These are phyloP conservation scores for Siphonodentalium dalli DNA, from an alignment of 2,888 invertebrate genomes.

Conservation along the genomic window DNA sequence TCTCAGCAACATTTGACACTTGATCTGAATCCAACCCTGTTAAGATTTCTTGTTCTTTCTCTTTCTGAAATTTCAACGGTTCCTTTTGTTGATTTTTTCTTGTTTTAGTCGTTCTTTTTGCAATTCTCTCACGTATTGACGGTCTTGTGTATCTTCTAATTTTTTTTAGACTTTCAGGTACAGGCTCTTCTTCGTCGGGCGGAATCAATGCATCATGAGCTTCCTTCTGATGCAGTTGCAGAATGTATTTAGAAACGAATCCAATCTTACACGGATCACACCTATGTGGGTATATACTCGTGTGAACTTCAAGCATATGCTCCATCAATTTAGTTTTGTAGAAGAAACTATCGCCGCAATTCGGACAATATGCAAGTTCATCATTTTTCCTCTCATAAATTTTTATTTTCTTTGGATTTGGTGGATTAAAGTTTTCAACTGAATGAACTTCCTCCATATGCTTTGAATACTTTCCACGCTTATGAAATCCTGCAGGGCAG, in stretches of 20 bases:
- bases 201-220: slow-evolving; percentile 31
- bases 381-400: slow-evolving; percentile 37
- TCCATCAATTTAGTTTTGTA: slow-evolving; percentile 46
- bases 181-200: slow-evolving; percentile 12
- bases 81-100: no score
- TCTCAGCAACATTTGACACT: no score
- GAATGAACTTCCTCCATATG: slow-evolving; percentile 45
- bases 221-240: slow-evolving; percentile 35
- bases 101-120: no score
- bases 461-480: slow-evolving; percentile 33
- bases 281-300: slow-evolving; percentile 37
- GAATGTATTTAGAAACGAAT: slow-evolving; percentile 37
- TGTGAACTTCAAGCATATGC: slow-evolving; percentile 43
- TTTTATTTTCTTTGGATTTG: slow-evolving; percentile 23
- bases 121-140: no score
- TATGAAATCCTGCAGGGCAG: slow-evolving; percentile 35
- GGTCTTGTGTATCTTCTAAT: no score
- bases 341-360: slow-evolving; percentile 39
- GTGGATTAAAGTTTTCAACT: slow-evolving; percentile 16
- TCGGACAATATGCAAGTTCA: slow-evolving; percentile 41
- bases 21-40: no score
- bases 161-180: background rate
- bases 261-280: slow-evolving; percentile 47
- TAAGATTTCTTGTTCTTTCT: no score
- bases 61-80: no score